Evolutionary conservation across 2,888 invertebrate species (phyloP), one percentile per base, ranked within the genome.

Genomic region (Drosophila meridionalis): DNA sequence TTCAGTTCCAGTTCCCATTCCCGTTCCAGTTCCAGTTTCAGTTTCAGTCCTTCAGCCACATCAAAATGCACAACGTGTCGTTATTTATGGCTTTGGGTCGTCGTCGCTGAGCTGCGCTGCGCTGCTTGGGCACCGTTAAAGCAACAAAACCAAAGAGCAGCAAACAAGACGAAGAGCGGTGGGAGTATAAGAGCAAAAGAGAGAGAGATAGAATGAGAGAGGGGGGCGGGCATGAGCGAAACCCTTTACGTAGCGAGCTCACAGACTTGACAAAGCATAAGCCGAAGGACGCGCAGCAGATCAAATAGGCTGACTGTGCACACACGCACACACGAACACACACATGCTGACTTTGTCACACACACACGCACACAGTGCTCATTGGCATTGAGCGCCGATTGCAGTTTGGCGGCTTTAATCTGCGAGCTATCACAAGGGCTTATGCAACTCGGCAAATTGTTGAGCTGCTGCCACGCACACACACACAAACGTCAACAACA

Each of bases 31-130:
- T 60, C 8, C 14, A 1, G 30, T 30, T 48, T 9, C 32, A 3
- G 50, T 30, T 50, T n/a, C 50, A 26, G 34, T 52, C 12, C 70
- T 68, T 68, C 66, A 62, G 70, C 53, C 76, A 64, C 78, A 86
- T 89, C 90, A 86, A 86, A 87, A 89, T 86, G 88, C 86, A 89
- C 79, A 89, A 77, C 85, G 85, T 87, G 85, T 84, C 88, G 76
- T 89, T 87, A 84, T 87, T 87, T 89, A 87, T 85, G 78, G 71
- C 64, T 76, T 79, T 78, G 70, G 69, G 67, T 64, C 50, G 77
- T 8, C 50, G 50, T 71, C 73, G 80, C 66, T 20, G 20, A 20
- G 20, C 20, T 20, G 20, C 65, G 81, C 80, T 57, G 68, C 77
- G 80, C 60, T 65, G 63, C 79, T 61, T 61, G 47, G 69, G 69